Evolutionary conservation across 2,113 vertebrate genomes (phyloP).

Genomic region (Eonycteris spelaea): DNA sequence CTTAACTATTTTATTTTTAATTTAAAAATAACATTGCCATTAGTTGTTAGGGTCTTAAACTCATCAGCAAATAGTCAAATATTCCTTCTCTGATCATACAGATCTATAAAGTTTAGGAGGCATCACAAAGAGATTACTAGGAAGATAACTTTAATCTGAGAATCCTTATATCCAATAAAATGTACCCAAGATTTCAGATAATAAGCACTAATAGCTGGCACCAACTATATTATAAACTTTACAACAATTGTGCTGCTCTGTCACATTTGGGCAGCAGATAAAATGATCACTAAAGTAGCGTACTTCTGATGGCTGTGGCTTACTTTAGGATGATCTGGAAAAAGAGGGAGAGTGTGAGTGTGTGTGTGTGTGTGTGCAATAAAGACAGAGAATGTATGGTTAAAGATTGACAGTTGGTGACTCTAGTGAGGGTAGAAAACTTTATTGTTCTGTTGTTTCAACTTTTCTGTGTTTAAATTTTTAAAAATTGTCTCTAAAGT

Average conservation of each 20-base stretch:
- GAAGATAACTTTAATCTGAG: background rate
- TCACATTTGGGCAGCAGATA: background rate
- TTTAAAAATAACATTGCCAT: background rate
- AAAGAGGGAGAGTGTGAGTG: background rate
- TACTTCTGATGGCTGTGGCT: background rate
- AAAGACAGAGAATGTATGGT: background rate
- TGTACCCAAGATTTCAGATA: constrained; percentile 42
- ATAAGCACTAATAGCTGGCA: constrained; percentile 70
- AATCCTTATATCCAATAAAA: background rate
- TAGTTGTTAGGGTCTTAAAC: background rate
- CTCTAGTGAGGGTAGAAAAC: background rate
- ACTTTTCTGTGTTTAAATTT: background rate
- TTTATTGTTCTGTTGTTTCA: background rate
- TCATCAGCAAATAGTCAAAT: background rate
- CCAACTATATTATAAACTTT: constrained; percentile 62
- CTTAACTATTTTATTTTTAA: constrained; percentile 39
- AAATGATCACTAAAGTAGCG: background rate
- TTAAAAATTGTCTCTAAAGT: background rate
- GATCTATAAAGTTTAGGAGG: background rate
- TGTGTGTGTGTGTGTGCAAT: background rate
- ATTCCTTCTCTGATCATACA: background rate
- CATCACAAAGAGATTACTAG: background rate
- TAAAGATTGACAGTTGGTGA: background rate
- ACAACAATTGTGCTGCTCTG: constrained; percentile 73
- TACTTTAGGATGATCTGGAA: background rate